A percentile compares a stretch with the other conserved stretches of the same genome.
These are phyloP conservation scores for Mormyrops attenuatus DNA, from an alignment of 2,797 vertebrate genomes.

Conservation along the genomic window DNA sequence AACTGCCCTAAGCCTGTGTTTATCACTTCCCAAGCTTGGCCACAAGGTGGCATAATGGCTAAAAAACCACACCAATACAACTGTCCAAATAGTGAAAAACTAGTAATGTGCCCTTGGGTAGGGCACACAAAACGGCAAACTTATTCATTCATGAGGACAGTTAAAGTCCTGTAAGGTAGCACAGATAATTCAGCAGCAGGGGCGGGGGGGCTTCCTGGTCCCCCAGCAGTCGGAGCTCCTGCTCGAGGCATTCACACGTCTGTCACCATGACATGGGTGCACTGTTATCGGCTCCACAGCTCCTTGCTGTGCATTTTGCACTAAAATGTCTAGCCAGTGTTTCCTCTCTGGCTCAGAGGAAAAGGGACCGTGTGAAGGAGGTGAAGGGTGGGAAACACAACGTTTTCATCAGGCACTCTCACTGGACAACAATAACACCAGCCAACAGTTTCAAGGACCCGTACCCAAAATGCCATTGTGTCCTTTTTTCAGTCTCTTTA, in stretches of 20 bases:
- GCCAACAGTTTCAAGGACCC: background rate
- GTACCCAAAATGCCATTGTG: background rate
- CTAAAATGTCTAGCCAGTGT: constrained; percentile 69
- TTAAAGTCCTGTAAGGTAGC: background rate
- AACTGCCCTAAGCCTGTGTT: background rate
- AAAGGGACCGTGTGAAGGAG: constrained; percentile 44
- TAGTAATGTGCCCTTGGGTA: background rate
- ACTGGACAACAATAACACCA: background rate
- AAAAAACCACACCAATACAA: background rate
- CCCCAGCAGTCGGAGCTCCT: background rate
- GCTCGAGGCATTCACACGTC: background rate
- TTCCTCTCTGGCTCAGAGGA: constrained; percentile 69
- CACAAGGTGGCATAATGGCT: background rate
- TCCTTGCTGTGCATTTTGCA: constrained; percentile 75
- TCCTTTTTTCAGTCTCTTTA: background rate
- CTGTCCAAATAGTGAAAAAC: background rate
- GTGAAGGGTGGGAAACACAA: background rate
- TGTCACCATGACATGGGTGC: background rate
- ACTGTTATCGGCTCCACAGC: constrained; percentile 39
- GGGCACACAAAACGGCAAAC: background rate
- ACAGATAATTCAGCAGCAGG: constrained; percentile 34
- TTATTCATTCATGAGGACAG: background rate
- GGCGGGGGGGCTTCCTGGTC: background rate
- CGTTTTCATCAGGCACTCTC: constrained; percentile 1
- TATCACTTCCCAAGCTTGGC: background rate